Evolutionary conservation across 2,113 vertebrate species (phyloP), one percentile per base, ranked within the genome.

Genomic region (Amphilophus citrinellus): DNA sequence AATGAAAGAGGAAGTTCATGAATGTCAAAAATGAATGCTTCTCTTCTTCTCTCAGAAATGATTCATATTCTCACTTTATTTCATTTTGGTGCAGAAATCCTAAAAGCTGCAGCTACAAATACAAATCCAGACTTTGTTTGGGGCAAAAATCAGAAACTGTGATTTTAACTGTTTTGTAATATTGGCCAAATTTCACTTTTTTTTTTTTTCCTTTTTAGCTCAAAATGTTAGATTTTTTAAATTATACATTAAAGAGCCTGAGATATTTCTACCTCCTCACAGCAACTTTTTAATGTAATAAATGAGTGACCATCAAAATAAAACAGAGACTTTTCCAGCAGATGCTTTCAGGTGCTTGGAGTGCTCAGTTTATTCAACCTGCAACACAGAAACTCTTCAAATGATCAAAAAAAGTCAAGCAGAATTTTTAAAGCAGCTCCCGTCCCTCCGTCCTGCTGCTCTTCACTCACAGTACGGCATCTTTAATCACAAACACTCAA

Each of bases 351-450:
- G 50, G 87, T 88, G 81, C 86, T 88, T 75, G 65, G 62, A 79
- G 68, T 80, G 77, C 84, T 87, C 77, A 44, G 11, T 93, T 94
- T 94, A 93, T 93, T 94, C 47, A 89, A 85, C 76, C 78, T 88
- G 73, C 79, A 83, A 83, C 76, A 79, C 78, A 83, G 15, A 71
- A 86, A 71, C 73, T 84, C 57, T 77, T 77, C 63, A 82, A 50
- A 76, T 68, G 37, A 80, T 71, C 59, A 76, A 80, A 56, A 80
- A 82, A 61, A n/a, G 60, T 53, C 56, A 77, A 86, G 71, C 88
- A 82, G 66, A 59, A 63, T 84, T 57, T 57, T 59, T 18, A 13
- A n/a, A 35, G 35, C 35, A 35, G 35, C 32, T 37, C 32, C 63
- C 2, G 0, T 30, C 30, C 30, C 30, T 53, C 32, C 39, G 22